Base-by-base conservation (phyloP, 2,113 vertebrate species). In the Ptyas mucosa region DNA sequence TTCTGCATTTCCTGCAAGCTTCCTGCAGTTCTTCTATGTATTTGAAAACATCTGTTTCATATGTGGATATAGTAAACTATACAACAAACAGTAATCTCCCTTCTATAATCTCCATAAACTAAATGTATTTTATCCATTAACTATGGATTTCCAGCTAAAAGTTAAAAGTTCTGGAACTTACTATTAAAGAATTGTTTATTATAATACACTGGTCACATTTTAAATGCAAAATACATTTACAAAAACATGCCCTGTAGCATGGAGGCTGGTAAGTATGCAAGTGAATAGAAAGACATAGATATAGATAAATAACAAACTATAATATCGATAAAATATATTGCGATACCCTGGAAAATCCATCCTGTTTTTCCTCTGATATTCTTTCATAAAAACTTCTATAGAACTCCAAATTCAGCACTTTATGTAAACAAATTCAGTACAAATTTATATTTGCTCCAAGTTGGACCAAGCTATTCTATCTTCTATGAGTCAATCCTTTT, bases 1-100 rank as follows among this genome's bases (percentile, higher is more conserved):
- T 92, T 39, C 8, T 52, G 92, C 53, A 51, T 89, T 89, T 89
- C 69, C 92, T 93, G 88, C 34, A 29, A 89, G 69, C 15, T 93
- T 85, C 64, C 88, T 89, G 53, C 53, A 34, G 85, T 89, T 81
- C 85, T 89, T 85, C 20, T 55, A 24, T 9, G 69, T 43, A 92
- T 81, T 49, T 34, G 86, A 88, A 43, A 34, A 10, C 14, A 43
- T 49, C 11, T 58, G 85, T 89, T 88, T 14, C 18, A 58, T 21
- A 6, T 89, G 53, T 89, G 53, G 10, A 26, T 34, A 29, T 81
- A 54, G 12, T 58, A 49, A 92, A 85, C 18, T 53, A 51, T 21
- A 57, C 29, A 26, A 81, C 8, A 43, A 81, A 43, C 21, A 21
- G 34, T 81, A 43, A 81, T 8, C 34, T 81, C 2, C 8, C 18